Conservation (phyloP, 2,888 invertebrate genomes). For the Selenia dentaria region DNA sequence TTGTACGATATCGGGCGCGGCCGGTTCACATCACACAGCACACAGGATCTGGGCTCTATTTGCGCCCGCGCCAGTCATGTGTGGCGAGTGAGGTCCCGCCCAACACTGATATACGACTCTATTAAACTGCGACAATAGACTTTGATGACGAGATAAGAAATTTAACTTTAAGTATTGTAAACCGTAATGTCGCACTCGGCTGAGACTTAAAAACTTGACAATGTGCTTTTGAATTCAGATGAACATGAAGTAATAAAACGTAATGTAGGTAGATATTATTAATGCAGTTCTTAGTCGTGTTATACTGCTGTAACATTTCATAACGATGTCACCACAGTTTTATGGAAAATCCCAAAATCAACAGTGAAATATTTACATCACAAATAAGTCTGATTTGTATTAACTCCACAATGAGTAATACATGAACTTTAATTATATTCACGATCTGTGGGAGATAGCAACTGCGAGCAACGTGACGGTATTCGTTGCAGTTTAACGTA, state of each 20-base stretch:
- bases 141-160: conserved; percentile 26
- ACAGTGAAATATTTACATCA: neutral
- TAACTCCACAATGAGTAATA: neutral
- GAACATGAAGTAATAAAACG: conserved; percentile 7
- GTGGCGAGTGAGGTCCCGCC: conserved; percentile 60
- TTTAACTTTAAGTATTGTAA: conserved; percentile 16
- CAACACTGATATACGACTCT: conserved; percentile 47
- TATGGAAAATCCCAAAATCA: neutral
- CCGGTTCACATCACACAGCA: conserved; percentile 69
- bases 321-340: neutral
- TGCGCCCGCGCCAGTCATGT: conserved; percentile 67
- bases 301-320: neutral
- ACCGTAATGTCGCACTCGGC: conserved; percentile 11
- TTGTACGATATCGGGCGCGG: conserved; percentile 59
- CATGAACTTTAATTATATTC: conserved; percentile 1
- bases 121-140: conserved; percentile 32
- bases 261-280: neutral
- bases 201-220: conserved; percentile 6
- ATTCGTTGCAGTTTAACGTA: conserved; percentile 1
- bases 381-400: conserved; percentile 1
- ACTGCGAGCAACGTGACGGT: conserved; percentile 5
- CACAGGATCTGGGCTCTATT: conserved; percentile 83
- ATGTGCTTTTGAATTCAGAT: conserved; percentile 5
- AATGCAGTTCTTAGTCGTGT: conserved; percentile 4
- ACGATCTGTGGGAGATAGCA: conserved; percentile 4